Evolutionary conservation across 2,888 invertebrate genomes (phyloP).

Genomic region (Euphydryas editha): DNA sequence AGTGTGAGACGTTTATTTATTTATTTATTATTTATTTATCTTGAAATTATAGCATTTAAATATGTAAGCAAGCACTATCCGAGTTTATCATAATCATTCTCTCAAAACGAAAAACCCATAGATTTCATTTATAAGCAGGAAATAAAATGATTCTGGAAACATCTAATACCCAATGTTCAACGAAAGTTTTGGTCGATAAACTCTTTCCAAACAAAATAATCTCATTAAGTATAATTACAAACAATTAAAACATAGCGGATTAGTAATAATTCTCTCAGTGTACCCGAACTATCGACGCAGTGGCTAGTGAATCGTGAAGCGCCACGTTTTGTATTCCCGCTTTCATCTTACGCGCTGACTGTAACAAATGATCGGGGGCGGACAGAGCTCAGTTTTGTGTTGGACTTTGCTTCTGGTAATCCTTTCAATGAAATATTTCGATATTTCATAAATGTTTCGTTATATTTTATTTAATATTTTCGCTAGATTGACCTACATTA

Average conservation of each 20-base stretch:
- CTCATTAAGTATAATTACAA: not conserved
- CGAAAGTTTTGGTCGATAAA: not conserved
- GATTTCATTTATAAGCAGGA: no score
- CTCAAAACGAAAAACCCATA: no score
- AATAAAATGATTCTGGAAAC: no score
- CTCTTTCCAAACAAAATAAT: no score
- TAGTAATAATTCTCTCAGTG: constrained; percentile 29
- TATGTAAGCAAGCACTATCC: no score
- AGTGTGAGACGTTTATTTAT: no score
- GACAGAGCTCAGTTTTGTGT: constrained; percentile 36
- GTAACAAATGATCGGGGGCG: constrained; percentile 71
- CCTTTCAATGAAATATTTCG: constrained; percentile 31
- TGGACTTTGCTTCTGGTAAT: constrained; percentile 30
- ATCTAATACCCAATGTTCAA: not conserved
- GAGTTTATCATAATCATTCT: no score
- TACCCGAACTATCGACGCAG: constrained; percentile 40
- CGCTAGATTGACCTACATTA: no score
- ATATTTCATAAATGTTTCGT: not conserved
- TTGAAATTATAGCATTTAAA: no score
- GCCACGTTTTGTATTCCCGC: constrained; percentile 70
- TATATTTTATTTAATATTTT: no score
- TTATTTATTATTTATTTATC: no score
- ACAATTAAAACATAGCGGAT: constrained; percentile 13
- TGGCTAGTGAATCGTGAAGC: constrained; percentile 73
- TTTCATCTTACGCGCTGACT: constrained; percentile 77